A percentile compares a stretch with the other conserved stretches of the same genome.
Evolutionary conservation across 2,113 vertebrate species (phyloP).

Genomic region (Xiphophorus hellerii): DNA sequence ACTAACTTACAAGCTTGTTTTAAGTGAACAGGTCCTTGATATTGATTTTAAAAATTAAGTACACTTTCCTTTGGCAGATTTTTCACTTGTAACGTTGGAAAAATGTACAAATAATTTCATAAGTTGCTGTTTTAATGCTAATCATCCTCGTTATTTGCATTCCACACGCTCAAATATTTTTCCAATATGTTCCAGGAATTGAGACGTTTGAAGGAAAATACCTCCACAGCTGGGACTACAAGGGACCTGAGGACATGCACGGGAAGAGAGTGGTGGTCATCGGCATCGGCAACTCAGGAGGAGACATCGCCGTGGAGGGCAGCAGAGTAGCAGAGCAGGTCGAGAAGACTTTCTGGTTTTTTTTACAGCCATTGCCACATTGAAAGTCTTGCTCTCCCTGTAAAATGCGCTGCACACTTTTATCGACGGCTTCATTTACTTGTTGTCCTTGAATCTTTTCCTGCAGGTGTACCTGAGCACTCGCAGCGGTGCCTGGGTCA

Average conservation of each 20-base stretch:
- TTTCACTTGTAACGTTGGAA: too few species aligned
- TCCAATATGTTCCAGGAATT: conserved; percentile 77
- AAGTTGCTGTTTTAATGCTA: too few species aligned
- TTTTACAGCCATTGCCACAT: background rate
- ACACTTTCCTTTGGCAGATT: too few species aligned
- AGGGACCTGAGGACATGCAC: conserved; percentile 75
- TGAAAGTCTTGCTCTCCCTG: background rate
- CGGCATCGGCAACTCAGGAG: conserved; percentile 91
- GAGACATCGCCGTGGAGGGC: conserved; percentile 90
- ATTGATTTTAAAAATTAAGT: too few species aligned
- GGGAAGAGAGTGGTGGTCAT: conserved; percentile 88
- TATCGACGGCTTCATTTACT: conserved; percentile 46
- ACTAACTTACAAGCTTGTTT: too few species aligned
- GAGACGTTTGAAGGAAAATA: conserved; percentile 86
- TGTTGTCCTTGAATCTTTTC: conserved; percentile 73
- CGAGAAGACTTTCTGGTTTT: conserved; percentile 62
- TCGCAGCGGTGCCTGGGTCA: conserved; percentile 82
- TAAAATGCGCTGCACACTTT: background rate
- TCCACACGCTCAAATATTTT: too few species aligned
- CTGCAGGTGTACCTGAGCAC: conserved; percentile 85
- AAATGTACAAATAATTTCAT: too few species aligned
- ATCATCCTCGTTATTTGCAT: too few species aligned
- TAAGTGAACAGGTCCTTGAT: too few species aligned
- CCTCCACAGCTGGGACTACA: conserved; percentile 92
- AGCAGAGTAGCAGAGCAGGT: conserved; percentile 88